These are phyloP conservation scores for Brachionus koreanus DNA, from an alignment of 1,140 invertebrate genomes.

Conservation along the genomic window DNA sequence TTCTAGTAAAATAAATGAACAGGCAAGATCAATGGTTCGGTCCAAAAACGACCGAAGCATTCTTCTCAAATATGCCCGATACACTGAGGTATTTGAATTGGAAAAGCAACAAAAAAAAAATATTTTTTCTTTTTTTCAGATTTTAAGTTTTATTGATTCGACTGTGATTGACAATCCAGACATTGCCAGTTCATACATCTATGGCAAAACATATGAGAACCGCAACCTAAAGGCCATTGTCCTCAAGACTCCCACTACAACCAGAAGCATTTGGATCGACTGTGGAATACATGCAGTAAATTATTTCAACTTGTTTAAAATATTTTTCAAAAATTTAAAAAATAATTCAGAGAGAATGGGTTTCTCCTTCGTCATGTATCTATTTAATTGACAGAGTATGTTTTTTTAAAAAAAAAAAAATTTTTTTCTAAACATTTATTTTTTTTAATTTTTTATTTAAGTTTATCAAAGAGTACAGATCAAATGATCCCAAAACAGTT, in stretches of 20 bases:
- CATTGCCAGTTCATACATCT: slow-evolving; percentile 15
- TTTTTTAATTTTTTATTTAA: not conserved
- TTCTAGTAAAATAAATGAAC: slow-evolving; percentile 30
- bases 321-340: not conserved
- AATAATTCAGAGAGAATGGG: slow-evolving; percentile 39
- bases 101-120: not conserved
- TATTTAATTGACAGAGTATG: slow-evolving; percentile 40
- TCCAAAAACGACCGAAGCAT: not conserved
- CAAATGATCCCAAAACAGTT: not conserved
- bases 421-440: too few species aligned
- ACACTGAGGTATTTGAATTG: not conserved
- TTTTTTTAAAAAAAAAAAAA: not conserved
- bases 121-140: not conserved
- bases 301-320: too few species aligned
- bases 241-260: not conserved
- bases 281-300: slow-evolving; percentile 42
- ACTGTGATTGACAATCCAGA: slow-evolving; percentile 9
- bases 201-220: slow-evolving; percentile 13
- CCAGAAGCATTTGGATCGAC: slow-evolving; percentile 24
- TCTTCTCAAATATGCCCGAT: slow-evolving; percentile 36
- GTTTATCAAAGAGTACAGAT: slow-evolving; percentile 28
- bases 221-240: slow-evolving; percentile 17
- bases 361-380: not conserved
- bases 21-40: not conserved
- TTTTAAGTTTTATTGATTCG: slow-evolving; percentile 36